Conservation (phyloP, 2,888 invertebrate species). For the Harpalus rubripes region DNA sequence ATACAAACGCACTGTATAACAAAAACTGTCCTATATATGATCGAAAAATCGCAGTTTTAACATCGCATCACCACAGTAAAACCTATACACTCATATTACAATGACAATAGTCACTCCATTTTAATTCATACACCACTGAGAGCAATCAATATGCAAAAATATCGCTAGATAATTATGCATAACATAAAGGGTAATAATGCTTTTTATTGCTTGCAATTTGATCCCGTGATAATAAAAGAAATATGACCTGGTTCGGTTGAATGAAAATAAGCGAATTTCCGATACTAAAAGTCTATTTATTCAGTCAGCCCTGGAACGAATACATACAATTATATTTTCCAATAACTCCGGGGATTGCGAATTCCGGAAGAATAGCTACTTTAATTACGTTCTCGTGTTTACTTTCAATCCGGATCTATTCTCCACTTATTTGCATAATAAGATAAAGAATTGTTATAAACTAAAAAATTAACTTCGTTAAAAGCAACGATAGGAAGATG, state of each 20-base stretch:
- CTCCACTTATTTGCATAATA: conserved; percentile 29
- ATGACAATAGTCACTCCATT: background rate
- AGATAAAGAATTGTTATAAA: conserved; percentile 11
- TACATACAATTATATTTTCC: conserved; percentile 54
- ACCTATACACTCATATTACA: background rate
- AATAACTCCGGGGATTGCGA: conserved; percentile 42
- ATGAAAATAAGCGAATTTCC: conserved; percentile 52
- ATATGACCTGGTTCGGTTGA: conserved; percentile 37
- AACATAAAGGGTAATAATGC: conserved; percentile 32
- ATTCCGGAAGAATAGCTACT: conserved; percentile 46
- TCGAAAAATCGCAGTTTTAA: background rate
- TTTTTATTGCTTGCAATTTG: conserved; percentile 33
- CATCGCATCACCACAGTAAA: background rate
- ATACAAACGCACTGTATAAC: background rate
- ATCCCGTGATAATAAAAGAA: conserved; percentile 44
- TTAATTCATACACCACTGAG: background rate
- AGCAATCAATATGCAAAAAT: conserved; percentile 27
- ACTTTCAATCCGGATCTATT: conserved; percentile 38
- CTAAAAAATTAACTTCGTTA: background rate
- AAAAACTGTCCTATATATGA: too few species aligned
- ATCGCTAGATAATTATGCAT: conserved; percentile 16
- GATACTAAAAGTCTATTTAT: conserved; percentile 49
- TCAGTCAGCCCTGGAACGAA: conserved; percentile 17
- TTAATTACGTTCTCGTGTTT: conserved; percentile 40
- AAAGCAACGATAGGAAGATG: background rate